Conservation (phyloP, 2,888 invertebrate species). For the Thera britannica region DNA sequence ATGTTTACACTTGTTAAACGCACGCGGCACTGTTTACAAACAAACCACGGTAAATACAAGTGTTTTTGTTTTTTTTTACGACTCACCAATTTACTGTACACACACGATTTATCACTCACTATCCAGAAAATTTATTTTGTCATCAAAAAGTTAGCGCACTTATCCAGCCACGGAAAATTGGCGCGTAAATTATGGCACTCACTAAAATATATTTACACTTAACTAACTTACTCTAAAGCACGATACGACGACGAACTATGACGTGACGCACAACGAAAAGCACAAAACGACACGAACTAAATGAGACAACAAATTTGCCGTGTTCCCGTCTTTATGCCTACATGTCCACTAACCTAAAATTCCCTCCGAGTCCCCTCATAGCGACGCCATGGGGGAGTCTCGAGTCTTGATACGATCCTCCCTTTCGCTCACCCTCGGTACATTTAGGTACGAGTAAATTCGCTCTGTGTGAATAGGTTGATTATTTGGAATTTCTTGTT, state of each 20-base stretch:
- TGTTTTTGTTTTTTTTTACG: conserved; percentile 49
- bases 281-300: conserved; percentile 84
- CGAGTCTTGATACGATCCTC: conserved; percentile 79
- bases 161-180: conserved; percentile 38
- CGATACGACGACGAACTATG: conserved; percentile 79
- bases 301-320: conserved; percentile 84
- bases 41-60: conserved; percentile 64
- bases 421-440: conserved; percentile 77
- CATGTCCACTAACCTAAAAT: conserved; percentile 86
- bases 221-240: conserved; percentile 59
- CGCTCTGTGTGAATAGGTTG: conserved; percentile 78
- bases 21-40: conserved; percentile 81
- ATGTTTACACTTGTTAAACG: conserved; percentile 61
- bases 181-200: conserved; percentile 45
- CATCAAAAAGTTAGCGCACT: conserved; percentile 41
- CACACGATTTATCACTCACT: conserved; percentile 50
- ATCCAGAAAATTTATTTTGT: conserved; percentile 39
- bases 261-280: conserved; percentile 83
- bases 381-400: conserved; percentile 74
- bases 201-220: conserved; percentile 50
- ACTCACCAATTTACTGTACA: conserved; percentile 45
- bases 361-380: conserved; percentile 77
- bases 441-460: conserved; percentile 77
- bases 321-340: conserved; percentile 85
- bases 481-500: conserved; percentile 79